Base-by-base conservation (phyloP, 2,888 invertebrate species). In the Geotrupes spiniger region DNA sequence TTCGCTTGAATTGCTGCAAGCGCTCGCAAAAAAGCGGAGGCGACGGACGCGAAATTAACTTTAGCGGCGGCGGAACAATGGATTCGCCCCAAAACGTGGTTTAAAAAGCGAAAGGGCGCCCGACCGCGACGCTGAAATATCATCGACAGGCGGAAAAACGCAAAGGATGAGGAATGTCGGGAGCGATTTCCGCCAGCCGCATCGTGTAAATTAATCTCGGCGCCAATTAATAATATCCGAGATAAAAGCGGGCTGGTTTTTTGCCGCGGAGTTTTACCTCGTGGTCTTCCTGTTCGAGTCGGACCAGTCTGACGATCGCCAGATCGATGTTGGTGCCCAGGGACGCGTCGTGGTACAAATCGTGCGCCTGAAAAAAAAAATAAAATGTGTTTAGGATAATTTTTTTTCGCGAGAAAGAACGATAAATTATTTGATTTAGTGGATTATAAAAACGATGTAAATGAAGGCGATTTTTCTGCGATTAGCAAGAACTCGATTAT, bases 241-340 rank as follows among this genome's bases (percentile, higher is more conserved):
- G 49, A 52, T 52, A 52, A 52, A 49, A 14, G 14, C 9, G 5
- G 11, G n/a, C n/a, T n/a, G n/a, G n/a, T n/a, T n/a, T n/a, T n/a
- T n/a, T n/a, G n/a, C n/a, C n/a, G 6, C 56, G 61, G 45, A 59
- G 63, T 15, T 46, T 60, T 65, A 73, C 75, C 68, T 74, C 68
- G 49, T 68, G 60, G 42, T 76, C 74, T 42, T 76, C 72, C 15
- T 62, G 59, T 53, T 78, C 76, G 48, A 80, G 66, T 29, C 77
- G 64, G 51, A 80, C 69, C 40, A 80, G 65, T 52, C 77, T 66
- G n/a, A 79, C 79, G 53, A 80, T 68, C 16, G 75, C 74, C 46
- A 80, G 70, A 60, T 79, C 77, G 55, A 80, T 71, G 28, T 76
- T 76, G 53, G 76, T 72, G 12, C 77, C 78, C 27, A 80, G 71